Evolutionary conservation across 2,888 invertebrate genomes (phyloP).

Genomic region (Synanthedon tipuliformis): DNA sequence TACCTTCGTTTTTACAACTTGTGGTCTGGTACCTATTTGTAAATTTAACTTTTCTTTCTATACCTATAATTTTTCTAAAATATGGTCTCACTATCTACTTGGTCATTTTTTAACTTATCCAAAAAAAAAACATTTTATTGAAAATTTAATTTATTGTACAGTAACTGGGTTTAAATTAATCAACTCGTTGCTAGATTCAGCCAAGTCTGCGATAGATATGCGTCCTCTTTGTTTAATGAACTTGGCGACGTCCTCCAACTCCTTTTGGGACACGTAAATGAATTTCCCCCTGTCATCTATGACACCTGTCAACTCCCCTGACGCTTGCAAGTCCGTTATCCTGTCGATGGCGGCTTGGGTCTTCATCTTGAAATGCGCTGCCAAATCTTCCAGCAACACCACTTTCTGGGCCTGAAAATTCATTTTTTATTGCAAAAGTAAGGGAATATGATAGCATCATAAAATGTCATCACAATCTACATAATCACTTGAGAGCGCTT

Average conservation of each 20-base stretch:
- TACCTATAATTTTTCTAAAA: too few relatives aligned
- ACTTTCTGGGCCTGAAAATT: slow-evolving; percentile 82
- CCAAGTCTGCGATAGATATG: slow-evolving; percentile 92
- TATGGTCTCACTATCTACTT: too few relatives aligned
- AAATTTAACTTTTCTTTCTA: too few relatives aligned
- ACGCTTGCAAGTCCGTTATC: slow-evolving; percentile 84
- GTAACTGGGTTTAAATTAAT: slow-evolving; percentile 81
- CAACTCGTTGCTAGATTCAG: slow-evolving; percentile 92
- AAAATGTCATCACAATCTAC: too few relatives aligned
- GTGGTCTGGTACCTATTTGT: too few relatives aligned
- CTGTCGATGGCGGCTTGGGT: slow-evolving; percentile 90
- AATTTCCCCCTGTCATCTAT: slow-evolving; percentile 99
- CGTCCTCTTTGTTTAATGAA: slow-evolving; percentile 95
- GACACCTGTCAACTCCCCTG: slow-evolving; percentile 91
- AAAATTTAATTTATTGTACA: slow-evolving; percentile 22
- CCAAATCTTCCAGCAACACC: slow-evolving; percentile 92
- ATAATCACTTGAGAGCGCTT: too few relatives aligned
- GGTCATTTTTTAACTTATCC: too few relatives aligned
- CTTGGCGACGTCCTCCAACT: slow-evolving; percentile 92
- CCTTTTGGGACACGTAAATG: slow-evolving; percentile 93
- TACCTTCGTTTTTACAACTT: too few relatives aligned
- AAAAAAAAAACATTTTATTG: background rate
- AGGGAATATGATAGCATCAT: too few relatives aligned
- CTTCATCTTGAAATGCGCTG: slow-evolving; percentile 90
- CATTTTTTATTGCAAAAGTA: too few relatives aligned